phyloP scores from a whole-genome alignment of 2,113 vertebrate species.

The Suncus etruscus region DNA sequence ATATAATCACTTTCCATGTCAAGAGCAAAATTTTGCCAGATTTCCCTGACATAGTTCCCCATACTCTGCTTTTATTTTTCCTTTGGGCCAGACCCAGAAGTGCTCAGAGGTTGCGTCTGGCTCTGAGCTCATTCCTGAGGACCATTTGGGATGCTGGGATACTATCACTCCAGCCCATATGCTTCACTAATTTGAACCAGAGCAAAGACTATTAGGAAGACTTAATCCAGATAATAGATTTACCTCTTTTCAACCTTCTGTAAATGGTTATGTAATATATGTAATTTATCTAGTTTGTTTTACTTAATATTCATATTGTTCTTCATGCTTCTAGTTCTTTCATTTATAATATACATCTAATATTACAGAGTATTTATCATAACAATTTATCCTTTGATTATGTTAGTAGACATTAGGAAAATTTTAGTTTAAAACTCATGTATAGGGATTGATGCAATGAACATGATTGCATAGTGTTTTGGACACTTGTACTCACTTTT shows the following conservation, averaged over 20 bases:
- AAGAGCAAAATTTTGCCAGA: neutral
- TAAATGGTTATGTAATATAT: neutral
- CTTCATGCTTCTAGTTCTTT: too few relatives aligned
- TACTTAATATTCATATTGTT: too few relatives aligned
- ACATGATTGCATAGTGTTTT: constrained; percentile 7
- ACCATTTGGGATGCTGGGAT: too few relatives aligned
- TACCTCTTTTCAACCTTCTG: constrained; percentile 3
- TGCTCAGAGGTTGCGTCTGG: too few relatives aligned
- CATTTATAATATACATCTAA: too few relatives aligned
- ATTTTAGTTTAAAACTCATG: too few relatives aligned
- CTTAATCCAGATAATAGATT: neutral
- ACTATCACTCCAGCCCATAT: too few relatives aligned
- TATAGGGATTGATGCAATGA: neutral
- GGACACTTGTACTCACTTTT: neutral
- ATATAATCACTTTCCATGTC: neutral
- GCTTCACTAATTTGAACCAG: neutral
- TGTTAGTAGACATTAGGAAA: neutral
- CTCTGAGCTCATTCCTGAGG: too few relatives aligned
- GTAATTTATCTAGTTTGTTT: too few relatives aligned
- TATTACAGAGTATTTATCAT: neutral
- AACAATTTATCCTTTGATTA: constrained; percentile 14
- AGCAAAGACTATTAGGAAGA: neutral
- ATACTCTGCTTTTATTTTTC: neutral
- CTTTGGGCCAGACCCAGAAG: too few relatives aligned
- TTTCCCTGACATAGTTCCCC: neutral